phyloP scores from a whole-genome alignment of 2,113 vertebrate genomes.

The Halichoerus grypus region DNA sequence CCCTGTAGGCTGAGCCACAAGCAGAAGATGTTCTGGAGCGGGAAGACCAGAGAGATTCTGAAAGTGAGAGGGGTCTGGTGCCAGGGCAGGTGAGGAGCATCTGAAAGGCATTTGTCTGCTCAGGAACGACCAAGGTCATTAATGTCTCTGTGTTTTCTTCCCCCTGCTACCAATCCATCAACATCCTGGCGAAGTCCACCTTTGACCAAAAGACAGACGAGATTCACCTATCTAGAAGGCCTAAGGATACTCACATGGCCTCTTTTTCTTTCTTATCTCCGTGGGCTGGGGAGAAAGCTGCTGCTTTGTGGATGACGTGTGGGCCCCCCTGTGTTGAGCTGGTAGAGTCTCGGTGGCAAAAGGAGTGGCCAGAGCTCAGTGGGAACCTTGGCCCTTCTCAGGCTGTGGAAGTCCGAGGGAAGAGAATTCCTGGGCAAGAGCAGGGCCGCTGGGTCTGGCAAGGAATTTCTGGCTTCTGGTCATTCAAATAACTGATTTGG shows the following conservation, averaged over 20 bases:
- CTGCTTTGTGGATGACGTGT: neutral
- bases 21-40: neutral
- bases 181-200: neutral
- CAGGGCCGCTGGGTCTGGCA: neutral
- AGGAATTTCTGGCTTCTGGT: neutral
- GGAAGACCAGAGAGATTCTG: neutral
- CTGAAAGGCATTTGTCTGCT: neutral
- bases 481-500: conserved; percentile 46
- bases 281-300: neutral
- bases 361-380: fast-evolving
- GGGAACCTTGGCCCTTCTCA: neutral
- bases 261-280: neutral
- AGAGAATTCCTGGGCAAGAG: neutral
- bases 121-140: neutral
- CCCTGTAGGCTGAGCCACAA: neutral
- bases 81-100: neutral
- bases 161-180: neutral
- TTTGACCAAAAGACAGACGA: neutral
- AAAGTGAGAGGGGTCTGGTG: neutral
- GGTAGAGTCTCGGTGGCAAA: neutral
- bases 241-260: fast-evolving
- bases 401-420: fast-evolving
- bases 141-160: neutral
- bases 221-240: no score
- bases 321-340: neutral